A percentile compares a stretch with the other conserved stretches of the same genome.
These are phyloP conservation scores for Andrena haemorrhoa DNA, from an alignment of 2,888 invertebrate genomes.

Conservation along the genomic window DNA sequence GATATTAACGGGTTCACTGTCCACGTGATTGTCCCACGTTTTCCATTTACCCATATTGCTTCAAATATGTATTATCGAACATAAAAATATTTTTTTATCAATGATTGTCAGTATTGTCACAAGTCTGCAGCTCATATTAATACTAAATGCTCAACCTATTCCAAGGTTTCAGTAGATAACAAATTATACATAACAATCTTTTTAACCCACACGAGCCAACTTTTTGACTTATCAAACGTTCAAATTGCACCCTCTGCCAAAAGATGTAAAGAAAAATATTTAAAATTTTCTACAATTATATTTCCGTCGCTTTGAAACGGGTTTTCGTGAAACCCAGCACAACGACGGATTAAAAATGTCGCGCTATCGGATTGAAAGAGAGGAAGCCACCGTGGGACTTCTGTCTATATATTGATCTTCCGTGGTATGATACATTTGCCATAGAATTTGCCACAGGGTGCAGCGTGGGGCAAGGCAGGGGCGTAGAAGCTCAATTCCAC, in stretches of 20 bases:
- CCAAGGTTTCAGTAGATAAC: too few species aligned
- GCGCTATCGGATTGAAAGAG: conserved; percentile 40
- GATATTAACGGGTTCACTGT: background rate
- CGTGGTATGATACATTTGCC: conserved; percentile 70
- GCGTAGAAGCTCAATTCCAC: conserved; percentile 63
- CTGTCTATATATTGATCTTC: conserved; percentile 69
- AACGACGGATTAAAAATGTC: conserved; percentile 58
- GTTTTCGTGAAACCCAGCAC: conserved; percentile 13
- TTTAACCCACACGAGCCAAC: too few species aligned
- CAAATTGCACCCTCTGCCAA: too few species aligned
- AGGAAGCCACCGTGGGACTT: conserved; percentile 57
- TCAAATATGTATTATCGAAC: too few species aligned
- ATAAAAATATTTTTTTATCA: too few species aligned
- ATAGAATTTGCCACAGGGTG: conserved; percentile 70
- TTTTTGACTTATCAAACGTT: too few species aligned
- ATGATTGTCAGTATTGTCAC: too few species aligned
- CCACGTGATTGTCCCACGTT: too few species aligned
- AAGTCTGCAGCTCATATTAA: too few species aligned
- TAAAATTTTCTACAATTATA: background rate
- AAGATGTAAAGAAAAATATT: background rate
- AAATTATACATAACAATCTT: too few species aligned
- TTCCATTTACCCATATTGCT: too few species aligned
- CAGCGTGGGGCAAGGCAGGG: conserved; percentile 47
- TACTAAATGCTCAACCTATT: too few species aligned
- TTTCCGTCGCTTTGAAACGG: conserved; percentile 15